Conservation (phyloP, 1,140 invertebrate species). For the Euura saliciscinereae region DNA sequence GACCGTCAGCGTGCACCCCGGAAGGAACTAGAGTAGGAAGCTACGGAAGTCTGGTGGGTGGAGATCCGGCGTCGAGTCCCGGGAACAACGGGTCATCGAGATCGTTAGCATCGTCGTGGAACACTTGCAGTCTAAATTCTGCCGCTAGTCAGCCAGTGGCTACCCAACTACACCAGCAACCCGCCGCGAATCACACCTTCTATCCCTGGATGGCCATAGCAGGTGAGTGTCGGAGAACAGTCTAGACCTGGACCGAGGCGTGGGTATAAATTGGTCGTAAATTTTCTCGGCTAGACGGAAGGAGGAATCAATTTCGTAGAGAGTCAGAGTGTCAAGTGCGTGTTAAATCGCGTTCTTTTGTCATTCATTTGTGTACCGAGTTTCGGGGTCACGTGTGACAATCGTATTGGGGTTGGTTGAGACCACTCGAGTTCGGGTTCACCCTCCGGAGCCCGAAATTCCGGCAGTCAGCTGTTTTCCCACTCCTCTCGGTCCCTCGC, state of each 20-base stretch:
- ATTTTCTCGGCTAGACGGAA: background rate
- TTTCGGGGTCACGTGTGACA: constrained; percentile 44
- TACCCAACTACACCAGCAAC: constrained; percentile 85
- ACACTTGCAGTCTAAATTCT: constrained; percentile 80
- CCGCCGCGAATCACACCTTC: constrained; percentile 87
- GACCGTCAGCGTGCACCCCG: constrained; percentile 85
- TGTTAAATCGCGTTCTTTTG: constrained; percentile 57
- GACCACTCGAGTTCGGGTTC: constrained; percentile 47
- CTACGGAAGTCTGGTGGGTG: constrained; percentile 71
- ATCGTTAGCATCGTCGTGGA: constrained; percentile 74
- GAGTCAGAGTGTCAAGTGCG: constrained; percentile 57
- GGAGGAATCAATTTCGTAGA: constrained; percentile 13
- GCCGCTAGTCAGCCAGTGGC: constrained; percentile 77
- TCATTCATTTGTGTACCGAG: background rate
- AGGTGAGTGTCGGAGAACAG: constrained; percentile 72
- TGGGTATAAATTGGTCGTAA: constrained; percentile 8
- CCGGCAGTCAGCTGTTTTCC: constrained; percentile 59
- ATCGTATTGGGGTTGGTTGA: constrained; percentile 49
- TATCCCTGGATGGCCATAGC: constrained; percentile 98
- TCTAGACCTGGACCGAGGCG: constrained; percentile 9
- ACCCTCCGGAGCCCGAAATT: constrained; percentile 56
- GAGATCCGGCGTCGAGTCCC: constrained; percentile 77
- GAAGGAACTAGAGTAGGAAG: constrained; percentile 74
- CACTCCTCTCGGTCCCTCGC: constrained; percentile 21
- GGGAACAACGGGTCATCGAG: constrained; percentile 71